These are phyloP conservation scores for Sebastes trivittatus DNA, from an alignment of 2,797 vertebrate species.

Conservation along the genomic window DNA sequence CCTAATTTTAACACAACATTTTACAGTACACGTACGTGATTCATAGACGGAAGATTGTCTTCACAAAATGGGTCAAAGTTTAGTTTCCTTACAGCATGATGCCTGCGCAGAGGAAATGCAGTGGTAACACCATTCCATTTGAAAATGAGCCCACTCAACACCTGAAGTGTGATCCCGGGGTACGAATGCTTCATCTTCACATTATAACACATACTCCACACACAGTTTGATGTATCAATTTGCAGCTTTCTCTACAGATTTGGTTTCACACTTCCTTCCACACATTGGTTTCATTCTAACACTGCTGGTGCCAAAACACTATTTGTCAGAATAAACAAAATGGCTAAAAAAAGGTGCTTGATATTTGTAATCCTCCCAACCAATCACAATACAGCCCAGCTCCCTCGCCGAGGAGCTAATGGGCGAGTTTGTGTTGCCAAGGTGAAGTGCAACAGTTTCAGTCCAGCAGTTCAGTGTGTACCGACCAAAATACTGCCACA, in stretches of 20 bases:
- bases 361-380: not conserved
- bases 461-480: not conserved
- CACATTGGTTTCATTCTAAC: slow-evolving; percentile 28
- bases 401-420: not conserved
- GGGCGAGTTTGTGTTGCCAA: slow-evolving; percentile 15
- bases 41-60: not conserved
- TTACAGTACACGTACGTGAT: not conserved
- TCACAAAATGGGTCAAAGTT: not conserved
- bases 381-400: not conserved
- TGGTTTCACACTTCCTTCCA: slow-evolving; percentile 34
- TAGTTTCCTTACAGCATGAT: not conserved
- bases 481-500: slow-evolving; percentile 32
- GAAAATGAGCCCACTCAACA: slow-evolving; percentile 3
- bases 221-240: slow-evolving; percentile 44
- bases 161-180: slow-evolving; percentile 30
- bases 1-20: not conserved
- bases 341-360: not conserved
- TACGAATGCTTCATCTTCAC: slow-evolving; percentile 37
- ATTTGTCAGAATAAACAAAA: slow-evolving; percentile 35
- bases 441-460: slow-evolving; percentile 23
- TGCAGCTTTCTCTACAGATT: slow-evolving; percentile 30
- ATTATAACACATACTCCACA: slow-evolving; percentile 23
- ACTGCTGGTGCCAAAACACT: not conserved
- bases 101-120: not conserved
- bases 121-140: not conserved